Percentiles rank a stretch among this genome's conserved stretches.
Conservation (phyloP, 2,888 invertebrate species). For the Epirrhoe tristata region DNA sequence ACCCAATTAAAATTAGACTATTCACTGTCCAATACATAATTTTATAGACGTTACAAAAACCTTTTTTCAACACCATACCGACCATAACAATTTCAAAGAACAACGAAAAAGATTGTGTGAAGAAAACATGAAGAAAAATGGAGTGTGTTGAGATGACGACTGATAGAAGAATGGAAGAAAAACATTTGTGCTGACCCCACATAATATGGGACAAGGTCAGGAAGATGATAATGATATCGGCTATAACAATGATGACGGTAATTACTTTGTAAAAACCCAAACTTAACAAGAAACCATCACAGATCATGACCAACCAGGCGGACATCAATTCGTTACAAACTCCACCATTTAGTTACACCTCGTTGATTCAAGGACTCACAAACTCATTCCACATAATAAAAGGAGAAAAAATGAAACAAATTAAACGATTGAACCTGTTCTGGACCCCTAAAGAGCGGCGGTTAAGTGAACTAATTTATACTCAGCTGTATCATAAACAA, state of each 20-base stretch:
- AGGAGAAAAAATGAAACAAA: constrained; percentile 76
- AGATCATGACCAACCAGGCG: constrained; percentile 68
- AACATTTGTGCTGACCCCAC: too few relatives aligned
- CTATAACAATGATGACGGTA: background rate
- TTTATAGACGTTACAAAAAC: too few relatives aligned
- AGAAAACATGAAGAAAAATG: too few relatives aligned
- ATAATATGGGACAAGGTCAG: too few relatives aligned
- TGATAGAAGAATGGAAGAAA: too few relatives aligned
- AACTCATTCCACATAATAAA: constrained; percentile 76
- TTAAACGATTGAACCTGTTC: constrained; percentile 82
- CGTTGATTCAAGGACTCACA: constrained; percentile 83
- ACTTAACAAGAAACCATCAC: constrained; percentile 56
- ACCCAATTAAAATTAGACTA: too few relatives aligned
- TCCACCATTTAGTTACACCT: constrained; percentile 83
- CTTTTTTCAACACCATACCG: too few relatives aligned
- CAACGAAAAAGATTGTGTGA: too few relatives aligned
- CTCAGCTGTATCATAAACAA: constrained; percentile 79
- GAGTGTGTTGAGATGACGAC: too few relatives aligned
- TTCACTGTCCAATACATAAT: too few relatives aligned
- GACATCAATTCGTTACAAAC: constrained; percentile 84
- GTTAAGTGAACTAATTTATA: constrained; percentile 84
- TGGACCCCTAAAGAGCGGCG: constrained; percentile 81
- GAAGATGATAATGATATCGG: background rate
- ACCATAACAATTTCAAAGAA: too few relatives aligned
- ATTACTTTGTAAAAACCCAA: background rate